Evolutionary conservation across 2,113 vertebrate species (phyloP).

Genomic region (Hemiscyllium ocellatum): DNA sequence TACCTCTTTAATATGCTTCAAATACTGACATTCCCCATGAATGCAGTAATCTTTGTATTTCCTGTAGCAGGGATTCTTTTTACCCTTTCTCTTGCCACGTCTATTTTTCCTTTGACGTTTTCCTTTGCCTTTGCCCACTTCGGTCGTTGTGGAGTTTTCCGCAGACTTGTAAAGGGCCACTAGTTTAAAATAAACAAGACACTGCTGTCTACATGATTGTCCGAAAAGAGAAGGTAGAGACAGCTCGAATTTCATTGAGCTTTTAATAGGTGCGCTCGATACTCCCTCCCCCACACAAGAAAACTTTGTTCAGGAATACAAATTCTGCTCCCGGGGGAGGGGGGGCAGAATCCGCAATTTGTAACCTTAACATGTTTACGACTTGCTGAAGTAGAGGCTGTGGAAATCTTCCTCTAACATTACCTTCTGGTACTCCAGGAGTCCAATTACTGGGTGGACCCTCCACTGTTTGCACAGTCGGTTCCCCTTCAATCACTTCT

Average conservation of each 20-base stretch:
- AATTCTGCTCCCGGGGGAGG: neutral
- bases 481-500: neutral
- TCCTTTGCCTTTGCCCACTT: constrained; percentile 48
- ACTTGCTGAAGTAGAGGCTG: neutral
- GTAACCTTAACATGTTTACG: neutral
- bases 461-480: neutral
- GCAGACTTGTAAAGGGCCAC: constrained; percentile 15
- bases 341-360: neutral
- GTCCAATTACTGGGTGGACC: too few relatives aligned
- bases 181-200: constrained; percentile 34
- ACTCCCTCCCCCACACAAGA: neutral
- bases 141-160: constrained; percentile 20
- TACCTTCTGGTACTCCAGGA: neutral
- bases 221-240: neutral
- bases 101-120: constrained; percentile 62
- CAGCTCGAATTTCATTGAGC: neutral
- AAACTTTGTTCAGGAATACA: neutral
- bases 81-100: constrained; percentile 77
- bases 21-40: constrained; percentile 83
- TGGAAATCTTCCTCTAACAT: neutral
- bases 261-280: neutral
- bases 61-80: constrained; percentile 82
- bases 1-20: constrained; percentile 62
- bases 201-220: neutral
- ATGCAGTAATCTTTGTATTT: constrained; percentile 93